These are phyloP conservation scores for Notechis scutatus DNA, from an alignment of 2,113 vertebrate genomes.

Conservation along the genomic window DNA sequence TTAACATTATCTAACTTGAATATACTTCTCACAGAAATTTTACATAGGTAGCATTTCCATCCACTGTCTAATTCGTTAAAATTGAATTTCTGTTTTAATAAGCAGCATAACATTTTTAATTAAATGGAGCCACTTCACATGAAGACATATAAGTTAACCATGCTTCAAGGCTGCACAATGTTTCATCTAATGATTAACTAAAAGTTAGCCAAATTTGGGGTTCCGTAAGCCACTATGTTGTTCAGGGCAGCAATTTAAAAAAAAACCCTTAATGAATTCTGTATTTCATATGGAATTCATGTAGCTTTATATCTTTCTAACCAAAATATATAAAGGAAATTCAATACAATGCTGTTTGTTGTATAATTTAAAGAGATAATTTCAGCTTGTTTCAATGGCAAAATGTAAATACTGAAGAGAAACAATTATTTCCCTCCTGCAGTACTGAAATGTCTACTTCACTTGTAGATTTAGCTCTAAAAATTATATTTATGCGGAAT, in stretches of 20 bases:
- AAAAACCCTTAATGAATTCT: not conserved
- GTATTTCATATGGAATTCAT: not conserved
- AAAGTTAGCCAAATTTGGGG: not conserved
- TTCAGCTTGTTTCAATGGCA: not conserved
- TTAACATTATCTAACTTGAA: not conserved
- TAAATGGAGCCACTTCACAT: not conserved
- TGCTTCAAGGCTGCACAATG: not conserved
- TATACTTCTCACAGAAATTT: not conserved
- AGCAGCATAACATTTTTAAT: not conserved
- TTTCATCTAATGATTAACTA: not conserved
- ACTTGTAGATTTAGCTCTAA: not conserved
- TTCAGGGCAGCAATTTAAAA: not conserved
- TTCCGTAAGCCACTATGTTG: not conserved
- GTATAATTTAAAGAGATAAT: not conserved
- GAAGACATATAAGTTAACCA: not conserved
- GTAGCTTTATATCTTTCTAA: not conserved
- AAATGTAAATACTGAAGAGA: not conserved
- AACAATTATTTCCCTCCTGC: not conserved
- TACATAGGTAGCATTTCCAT: not conserved
- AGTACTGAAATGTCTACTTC: not conserved
- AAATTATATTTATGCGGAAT: not conserved
- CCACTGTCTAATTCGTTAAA: not conserved
- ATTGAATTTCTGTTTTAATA: not conserved
- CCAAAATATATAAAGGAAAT: not conserved
- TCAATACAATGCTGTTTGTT: not conserved